A percentile compares a stretch with the other conserved stretches of the same genome.
These are phyloP conservation scores for Schrankia costaestrigalis DNA, from an alignment of 2,888 invertebrate genomes.

Conservation along the genomic window DNA sequence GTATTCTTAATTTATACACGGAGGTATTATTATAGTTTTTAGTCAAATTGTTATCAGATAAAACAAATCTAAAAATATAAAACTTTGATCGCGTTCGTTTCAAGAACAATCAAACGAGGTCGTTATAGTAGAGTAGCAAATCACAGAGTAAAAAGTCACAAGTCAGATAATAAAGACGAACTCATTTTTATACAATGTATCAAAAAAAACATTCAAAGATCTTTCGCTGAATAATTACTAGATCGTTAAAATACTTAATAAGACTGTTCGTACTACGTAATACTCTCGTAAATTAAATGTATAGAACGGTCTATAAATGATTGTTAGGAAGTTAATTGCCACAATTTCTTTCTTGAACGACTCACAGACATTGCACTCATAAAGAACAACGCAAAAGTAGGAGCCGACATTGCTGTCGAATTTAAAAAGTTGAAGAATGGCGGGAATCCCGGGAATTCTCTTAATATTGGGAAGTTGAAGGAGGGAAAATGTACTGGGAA, in stretches of 20 bases:
- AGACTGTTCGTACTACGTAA: slow-evolving; percentile 44
- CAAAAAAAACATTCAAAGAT: slow-evolving; percentile 11
- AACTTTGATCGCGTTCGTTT: too few relatives aligned
- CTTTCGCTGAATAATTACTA: slow-evolving; percentile 33
- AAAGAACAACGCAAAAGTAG: slow-evolving; percentile 94
- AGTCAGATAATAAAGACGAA: too few relatives aligned
- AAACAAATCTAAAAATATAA: too few relatives aligned
- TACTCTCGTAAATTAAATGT: slow-evolving; percentile 53
- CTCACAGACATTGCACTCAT: slow-evolving; percentile 92
- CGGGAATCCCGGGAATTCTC: slow-evolving; percentile 42
- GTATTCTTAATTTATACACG: too few relatives aligned
- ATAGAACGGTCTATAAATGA: slow-evolving; percentile 50
- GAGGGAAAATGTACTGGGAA: too few relatives aligned
- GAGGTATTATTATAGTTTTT: too few relatives aligned
- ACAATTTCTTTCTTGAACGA: slow-evolving; percentile 64
- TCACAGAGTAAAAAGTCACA: too few relatives aligned
- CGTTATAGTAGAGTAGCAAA: too few relatives aligned
- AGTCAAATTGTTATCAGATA: too few relatives aligned
- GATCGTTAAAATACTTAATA: slow-evolving; percentile 51
- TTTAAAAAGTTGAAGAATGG: slow-evolving; percentile 69
- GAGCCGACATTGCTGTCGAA: slow-evolving; percentile 88
- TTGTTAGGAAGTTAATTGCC: slow-evolving; percentile 54
- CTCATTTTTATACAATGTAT: too few relatives aligned
- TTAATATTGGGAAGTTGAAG: too few relatives aligned
- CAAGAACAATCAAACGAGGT: too few relatives aligned